Evolutionary conservation across 2,113 vertebrate genomes (phyloP).

Genomic region (Cariama cristata): DNA sequence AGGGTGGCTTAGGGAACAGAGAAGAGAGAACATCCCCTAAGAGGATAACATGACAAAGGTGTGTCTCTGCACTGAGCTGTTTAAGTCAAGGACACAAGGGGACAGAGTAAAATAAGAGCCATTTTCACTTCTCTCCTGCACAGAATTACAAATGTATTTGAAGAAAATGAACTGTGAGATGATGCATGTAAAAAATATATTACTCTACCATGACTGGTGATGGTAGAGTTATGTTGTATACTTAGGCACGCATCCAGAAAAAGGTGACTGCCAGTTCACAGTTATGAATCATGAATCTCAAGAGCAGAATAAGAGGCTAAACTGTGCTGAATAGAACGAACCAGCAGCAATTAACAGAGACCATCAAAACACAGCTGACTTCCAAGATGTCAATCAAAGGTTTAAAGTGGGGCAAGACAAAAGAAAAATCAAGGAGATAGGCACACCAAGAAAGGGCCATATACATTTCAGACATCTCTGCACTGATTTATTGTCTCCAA

Average conservation of each 20-base stretch:
- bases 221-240: constrained; percentile 37
- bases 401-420: not conserved
- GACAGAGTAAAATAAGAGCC: not conserved
- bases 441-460: not conserved
- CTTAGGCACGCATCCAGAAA: constrained; percentile 67
- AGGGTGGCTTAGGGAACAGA: not conserved
- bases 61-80: not conserved
- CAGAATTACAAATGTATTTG: not conserved
- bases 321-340: not conserved
- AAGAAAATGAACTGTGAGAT: constrained; percentile 46
- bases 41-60: not conserved
- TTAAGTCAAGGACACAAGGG: not conserved
- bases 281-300: constrained; percentile 8
- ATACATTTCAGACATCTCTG: not conserved
- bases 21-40: not conserved
- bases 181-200: not conserved
- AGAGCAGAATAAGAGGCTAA: constrained; percentile 26
- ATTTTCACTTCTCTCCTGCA: not conserved
- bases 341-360: not conserved
- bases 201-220: constrained; percentile 6
- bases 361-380: constrained; percentile 6
- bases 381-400: not conserved
- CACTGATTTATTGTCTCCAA: not conserved
- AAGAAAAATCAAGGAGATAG: not conserved
- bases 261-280: constrained; percentile 33